Conservation (phyloP, 2,888 invertebrate species). For the Drosophila kambysellisi region DNA sequence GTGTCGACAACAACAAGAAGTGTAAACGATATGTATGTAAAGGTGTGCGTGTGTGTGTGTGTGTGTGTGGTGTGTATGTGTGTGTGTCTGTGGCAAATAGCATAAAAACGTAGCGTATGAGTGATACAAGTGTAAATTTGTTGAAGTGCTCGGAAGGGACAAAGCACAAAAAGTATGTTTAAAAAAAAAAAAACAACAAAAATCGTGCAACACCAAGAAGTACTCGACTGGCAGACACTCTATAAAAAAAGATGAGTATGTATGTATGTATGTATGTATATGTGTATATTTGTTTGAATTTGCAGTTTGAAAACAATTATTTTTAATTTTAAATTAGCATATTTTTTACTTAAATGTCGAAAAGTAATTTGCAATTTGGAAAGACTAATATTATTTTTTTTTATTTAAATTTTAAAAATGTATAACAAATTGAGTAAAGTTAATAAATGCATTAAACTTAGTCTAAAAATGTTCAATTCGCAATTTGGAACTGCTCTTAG, state of each 20-base stretch:
- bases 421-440: not conserved
- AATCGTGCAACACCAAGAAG: not conserved
- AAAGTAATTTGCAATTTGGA: not conserved
- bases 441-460: not conserved
- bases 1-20: slow-evolving; percentile 53
- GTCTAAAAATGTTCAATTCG: not conserved
- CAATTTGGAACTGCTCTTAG: not conserved
- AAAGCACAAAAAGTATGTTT: slow-evolving; percentile 47
- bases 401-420: not conserved
- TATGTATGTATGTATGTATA: not conserved
- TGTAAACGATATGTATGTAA: slow-evolving; percentile 18
- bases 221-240: slow-evolving; percentile 30
- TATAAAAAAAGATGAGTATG: not conserved
- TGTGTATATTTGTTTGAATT: not conserved
- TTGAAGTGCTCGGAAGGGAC: slow-evolving; percentile 65
- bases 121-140: slow-evolving; percentile 79
- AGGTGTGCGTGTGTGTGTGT: slow-evolving; percentile 19
- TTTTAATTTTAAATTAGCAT: not conserved
- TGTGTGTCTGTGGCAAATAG: slow-evolving; percentile 35
- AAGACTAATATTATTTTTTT: not conserved
- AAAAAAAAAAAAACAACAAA: not conserved
- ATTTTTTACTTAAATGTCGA: not conserved
- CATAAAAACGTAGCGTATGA: slow-evolving; percentile 61
- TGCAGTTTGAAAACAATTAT: not conserved
- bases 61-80: slow-evolving; percentile 13